Percentiles rank a stretch among this genome's conserved stretches.
These are phyloP conservation scores for Sipha flava DNA, from an alignment of 1,140 invertebrate genomes.

Conservation along the genomic window DNA sequence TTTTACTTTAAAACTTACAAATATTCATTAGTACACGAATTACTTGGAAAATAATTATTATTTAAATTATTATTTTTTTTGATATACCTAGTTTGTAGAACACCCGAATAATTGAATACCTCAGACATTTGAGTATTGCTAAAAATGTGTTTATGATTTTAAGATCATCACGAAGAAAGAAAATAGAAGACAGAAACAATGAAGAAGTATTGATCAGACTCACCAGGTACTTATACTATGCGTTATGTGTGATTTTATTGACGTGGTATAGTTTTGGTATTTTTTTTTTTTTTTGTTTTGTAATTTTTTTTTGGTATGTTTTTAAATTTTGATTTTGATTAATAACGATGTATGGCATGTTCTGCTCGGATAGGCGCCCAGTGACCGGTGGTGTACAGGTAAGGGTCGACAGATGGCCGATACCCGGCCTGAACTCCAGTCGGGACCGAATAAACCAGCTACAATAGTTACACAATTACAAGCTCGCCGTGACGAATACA, in stretches of 20 bases:
- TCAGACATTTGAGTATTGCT: neutral
- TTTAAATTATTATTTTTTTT: too few species aligned
- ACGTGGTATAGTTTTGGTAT: neutral
- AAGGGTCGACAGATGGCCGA: constrained; percentile 44
- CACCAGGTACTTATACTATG: constrained; percentile 19
- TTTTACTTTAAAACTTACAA: too few species aligned
- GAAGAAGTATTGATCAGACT: constrained; percentile 24
- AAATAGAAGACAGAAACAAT: neutral
- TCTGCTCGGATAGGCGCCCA: constrained; percentile 43
- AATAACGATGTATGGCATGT: constrained; percentile 35
- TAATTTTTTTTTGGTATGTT: constrained; percentile 7
- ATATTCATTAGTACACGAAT: too few species aligned
- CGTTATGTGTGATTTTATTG: constrained; percentile 17
- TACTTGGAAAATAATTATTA: too few species aligned
- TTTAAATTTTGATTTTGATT: constrained; percentile 35
- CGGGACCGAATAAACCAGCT: constrained; percentile 51
- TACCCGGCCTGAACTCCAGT: constrained; percentile 44
- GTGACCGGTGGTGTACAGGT: constrained; percentile 44
- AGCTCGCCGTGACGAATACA: neutral
- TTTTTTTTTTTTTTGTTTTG: neutral
- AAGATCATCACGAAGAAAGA: neutral
- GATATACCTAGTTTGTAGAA: too few species aligned
- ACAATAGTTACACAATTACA: constrained; percentile 41
- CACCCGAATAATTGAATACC: too few species aligned
- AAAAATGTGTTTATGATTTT: neutral